These are phyloP conservation scores for Zele albiditarsus DNA, from an alignment of 2,888 invertebrate species.

Conservation along the genomic window DNA sequence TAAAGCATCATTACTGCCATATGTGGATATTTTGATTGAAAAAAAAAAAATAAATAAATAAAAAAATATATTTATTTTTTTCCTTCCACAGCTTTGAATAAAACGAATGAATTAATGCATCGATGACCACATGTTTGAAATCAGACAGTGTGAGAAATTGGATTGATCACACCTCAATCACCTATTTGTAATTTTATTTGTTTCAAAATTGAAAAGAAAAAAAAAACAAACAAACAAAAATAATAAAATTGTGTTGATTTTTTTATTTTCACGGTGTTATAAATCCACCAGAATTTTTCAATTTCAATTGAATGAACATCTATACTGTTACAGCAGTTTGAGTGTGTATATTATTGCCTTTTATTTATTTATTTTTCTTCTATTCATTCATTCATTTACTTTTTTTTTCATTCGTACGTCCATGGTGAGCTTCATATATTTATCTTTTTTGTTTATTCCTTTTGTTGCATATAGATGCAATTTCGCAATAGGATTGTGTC, in stretches of 20 bases:
- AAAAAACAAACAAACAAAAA: background rate
- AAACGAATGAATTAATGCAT: constrained; percentile 21
- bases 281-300: background rate
- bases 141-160: constrained; percentile 20
- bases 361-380: constrained; percentile 1
- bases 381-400: background rate
- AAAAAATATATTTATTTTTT: no score
- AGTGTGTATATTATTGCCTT: background rate
- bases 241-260: background rate
- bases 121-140: constrained; percentile 9
- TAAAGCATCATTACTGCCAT: no score
- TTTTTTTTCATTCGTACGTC: background rate
- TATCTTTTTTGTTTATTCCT: no score
- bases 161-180: constrained; percentile 19
- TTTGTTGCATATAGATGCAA: no score
- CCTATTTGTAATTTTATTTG: constrained; percentile 10
- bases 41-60: background rate
- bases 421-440: no score
- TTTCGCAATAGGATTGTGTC: no score
- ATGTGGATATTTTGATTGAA: background rate
- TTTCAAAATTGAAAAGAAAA: background rate
- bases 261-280: background rate
- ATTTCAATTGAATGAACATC: background rate
- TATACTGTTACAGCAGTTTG: background rate
- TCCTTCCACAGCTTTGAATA: background rate